phyloP scores from a whole-genome alignment of 2,888 invertebrate species.

The Troglohyphantes excavatus region DNA sequence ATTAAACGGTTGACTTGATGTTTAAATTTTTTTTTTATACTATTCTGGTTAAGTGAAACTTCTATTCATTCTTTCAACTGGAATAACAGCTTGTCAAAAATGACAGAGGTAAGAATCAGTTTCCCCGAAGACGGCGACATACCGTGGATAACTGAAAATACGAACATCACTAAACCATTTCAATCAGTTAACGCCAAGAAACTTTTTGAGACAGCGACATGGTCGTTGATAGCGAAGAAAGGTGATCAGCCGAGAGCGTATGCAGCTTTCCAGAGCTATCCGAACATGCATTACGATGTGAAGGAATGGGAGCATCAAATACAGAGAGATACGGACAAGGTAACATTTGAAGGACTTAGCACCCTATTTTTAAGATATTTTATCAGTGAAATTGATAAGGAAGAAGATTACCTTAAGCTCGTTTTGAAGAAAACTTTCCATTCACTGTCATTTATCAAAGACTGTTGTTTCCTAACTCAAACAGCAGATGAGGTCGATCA shows the following conservation, averaged over 20 bases:
- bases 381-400: neutral
- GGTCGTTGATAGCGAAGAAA: conserved; percentile 56
- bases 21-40: too few relatives aligned
- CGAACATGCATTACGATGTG: conserved; percentile 5
- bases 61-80: too few relatives aligned
- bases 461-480: conserved; percentile 43
- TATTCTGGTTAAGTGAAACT: too few relatives aligned
- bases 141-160: conserved; percentile 23
- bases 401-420: conserved; percentile 6
- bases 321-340: neutral
- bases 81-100: neutral
- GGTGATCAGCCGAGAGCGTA: conserved; percentile 3
- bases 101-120: conserved; percentile 13
- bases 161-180: conserved; percentile 26
- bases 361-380: conserved; percentile 53
- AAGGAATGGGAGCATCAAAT: neutral
- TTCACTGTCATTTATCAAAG: conserved; percentile 23
- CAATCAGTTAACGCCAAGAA: conserved; percentile 23
- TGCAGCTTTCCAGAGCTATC: conserved; percentile 55
- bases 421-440: conserved; percentile 46
- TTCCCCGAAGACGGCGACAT: conserved; percentile 16
- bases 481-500: neutral
- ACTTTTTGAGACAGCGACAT: conserved; percentile 37
- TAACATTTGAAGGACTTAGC: conserved; percentile 28
- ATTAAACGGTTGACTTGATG: too few relatives aligned